These are phyloP conservation scores for Epizoanthus illoricatus DNA, from an alignment of 92 coral and sea anemone species.

Conservation along the genomic window DNA sequence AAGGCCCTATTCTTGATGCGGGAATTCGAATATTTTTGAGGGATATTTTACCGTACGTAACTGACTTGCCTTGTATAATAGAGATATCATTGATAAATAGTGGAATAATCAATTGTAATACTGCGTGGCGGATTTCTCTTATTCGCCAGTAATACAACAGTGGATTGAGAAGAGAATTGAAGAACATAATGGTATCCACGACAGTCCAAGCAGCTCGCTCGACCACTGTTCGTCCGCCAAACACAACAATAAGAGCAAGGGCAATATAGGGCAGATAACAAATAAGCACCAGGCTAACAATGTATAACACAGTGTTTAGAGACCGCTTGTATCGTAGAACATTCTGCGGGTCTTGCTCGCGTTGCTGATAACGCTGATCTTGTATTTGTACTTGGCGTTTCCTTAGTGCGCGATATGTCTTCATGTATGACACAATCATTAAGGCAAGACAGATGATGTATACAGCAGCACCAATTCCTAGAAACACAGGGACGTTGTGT, in stretches of 20 bases:
- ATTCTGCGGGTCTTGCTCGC: neutral
- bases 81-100: too few species aligned
- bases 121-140: constrained; percentile 25
- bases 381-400: too few species aligned
- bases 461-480: constrained; percentile 5
- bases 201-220: constrained; percentile 31
- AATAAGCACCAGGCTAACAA: constrained; percentile 2
- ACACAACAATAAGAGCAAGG: neutral
- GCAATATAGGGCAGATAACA: constrained; percentile 18
- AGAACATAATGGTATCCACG: constrained; percentile 22
- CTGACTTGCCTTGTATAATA: too few species aligned
- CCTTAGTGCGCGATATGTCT: neutral
- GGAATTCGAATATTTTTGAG: too few species aligned
- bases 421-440: constrained; percentile 10
- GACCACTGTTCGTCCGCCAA: constrained; percentile 7
- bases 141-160: constrained; percentile 23
- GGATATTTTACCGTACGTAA: too few species aligned
- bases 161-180: constrained; percentile 34
- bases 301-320: constrained; percentile 9
- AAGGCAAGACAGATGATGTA: neutral
- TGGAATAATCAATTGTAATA: neutral
- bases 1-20: too few species aligned
- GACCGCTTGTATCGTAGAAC: constrained; percentile 5
- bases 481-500: neutral
- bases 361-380: neutral